These are phyloP conservation scores for Drosophila triauraria DNA, from an alignment of 1,140 invertebrate species.

Conservation along the genomic window DNA sequence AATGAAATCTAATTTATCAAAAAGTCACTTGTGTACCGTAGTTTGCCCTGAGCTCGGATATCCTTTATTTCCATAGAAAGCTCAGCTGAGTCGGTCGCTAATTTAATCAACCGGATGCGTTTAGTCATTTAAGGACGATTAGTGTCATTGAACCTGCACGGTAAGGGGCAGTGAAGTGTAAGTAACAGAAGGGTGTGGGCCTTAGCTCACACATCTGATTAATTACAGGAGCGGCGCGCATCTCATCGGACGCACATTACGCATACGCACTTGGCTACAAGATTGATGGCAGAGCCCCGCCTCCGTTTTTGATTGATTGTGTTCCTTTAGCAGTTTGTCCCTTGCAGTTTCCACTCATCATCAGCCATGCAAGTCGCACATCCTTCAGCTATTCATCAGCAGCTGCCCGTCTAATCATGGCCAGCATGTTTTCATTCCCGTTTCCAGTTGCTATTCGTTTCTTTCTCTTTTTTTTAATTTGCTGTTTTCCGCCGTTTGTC, in stretches of 20 bases:
- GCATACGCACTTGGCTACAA: slow-evolving; percentile 49
- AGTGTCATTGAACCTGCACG: slow-evolving; percentile 47
- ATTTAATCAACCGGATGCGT: slow-evolving; percentile 52
- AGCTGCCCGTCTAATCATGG: slow-evolving; percentile 49
- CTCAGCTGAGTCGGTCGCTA: slow-evolving; percentile 22
- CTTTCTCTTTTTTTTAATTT: slow-evolving; percentile 44
- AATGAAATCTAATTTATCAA: too few relatives aligned
- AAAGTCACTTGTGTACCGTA: neutral
- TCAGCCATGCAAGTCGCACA: slow-evolving; percentile 55
- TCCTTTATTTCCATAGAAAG: slow-evolving; percentile 10
- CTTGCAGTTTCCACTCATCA: slow-evolving; percentile 36
- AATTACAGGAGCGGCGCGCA: slow-evolving; percentile 38
- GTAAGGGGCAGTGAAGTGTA: slow-evolving; percentile 16
- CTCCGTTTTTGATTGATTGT: slow-evolving; percentile 51
- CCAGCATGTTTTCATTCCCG: slow-evolving; percentile 42
- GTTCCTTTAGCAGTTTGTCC: slow-evolving; percentile 20
- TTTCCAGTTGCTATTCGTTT: neutral
- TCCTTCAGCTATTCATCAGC: slow-evolving; percentile 51
- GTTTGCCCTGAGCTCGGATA: neutral
- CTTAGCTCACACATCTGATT: slow-evolving; percentile 36
- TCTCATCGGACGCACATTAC: slow-evolving; percentile 46
- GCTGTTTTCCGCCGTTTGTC: slow-evolving; percentile 42
- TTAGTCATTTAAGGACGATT: slow-evolving; percentile 52
- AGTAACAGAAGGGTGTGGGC: neutral
- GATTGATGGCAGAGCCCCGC: slow-evolving; percentile 40